A percentile compares a stretch with the other conserved stretches of the same genome.
phyloP scores from a whole-genome alignment of 1,140 invertebrate genomes.

The Laodelphax striatellus region DNA sequence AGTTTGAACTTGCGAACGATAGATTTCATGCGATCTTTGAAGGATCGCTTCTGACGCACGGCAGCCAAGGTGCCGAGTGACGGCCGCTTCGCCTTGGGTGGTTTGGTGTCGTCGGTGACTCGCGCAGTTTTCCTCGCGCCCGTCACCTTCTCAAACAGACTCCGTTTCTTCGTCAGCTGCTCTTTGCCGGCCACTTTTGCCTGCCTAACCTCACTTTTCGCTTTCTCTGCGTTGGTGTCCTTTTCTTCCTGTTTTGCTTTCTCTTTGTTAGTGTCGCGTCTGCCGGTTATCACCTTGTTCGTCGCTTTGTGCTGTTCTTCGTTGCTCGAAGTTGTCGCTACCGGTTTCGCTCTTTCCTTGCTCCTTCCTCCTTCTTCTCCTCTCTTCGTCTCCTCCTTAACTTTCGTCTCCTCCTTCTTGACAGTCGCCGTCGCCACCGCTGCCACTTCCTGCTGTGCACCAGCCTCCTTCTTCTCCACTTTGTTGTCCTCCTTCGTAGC shows the following conservation, averaged over 20 bases:
- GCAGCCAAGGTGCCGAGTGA: conserved; percentile 4
- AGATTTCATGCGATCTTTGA: conserved; percentile 22
- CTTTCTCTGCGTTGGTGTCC: neutral
- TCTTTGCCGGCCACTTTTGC: neutral
- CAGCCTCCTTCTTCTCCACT: neutral
- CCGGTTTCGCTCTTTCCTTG: neutral
- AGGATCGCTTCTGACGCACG: conserved; percentile 18
- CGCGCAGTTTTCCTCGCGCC: neutral
- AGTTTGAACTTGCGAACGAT: conserved; percentile 21
- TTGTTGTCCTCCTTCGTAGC: conserved; percentile 3
- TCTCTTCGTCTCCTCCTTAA: conserved; percentile 6
- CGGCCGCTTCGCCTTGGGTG: no score
- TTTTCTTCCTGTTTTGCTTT: conserved; percentile 9
- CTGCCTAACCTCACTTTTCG: conserved; percentile 7
- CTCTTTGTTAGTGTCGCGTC: neutral
- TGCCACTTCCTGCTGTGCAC: neutral
- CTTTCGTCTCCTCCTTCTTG: neutral
- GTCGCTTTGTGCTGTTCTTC: conserved; percentile 1
- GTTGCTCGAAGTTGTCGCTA: neutral
- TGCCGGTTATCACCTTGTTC: neutral
- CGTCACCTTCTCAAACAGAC: conserved; percentile 10
- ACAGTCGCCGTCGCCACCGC: neutral
- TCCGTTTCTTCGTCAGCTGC: neutral
- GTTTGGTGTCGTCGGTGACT: neutral
- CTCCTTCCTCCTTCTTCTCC: neutral